Evolutionary conservation across 2,797 vertebrate genomes (phyloP).

Genomic region (Neosalanx taihuensis): DNA sequence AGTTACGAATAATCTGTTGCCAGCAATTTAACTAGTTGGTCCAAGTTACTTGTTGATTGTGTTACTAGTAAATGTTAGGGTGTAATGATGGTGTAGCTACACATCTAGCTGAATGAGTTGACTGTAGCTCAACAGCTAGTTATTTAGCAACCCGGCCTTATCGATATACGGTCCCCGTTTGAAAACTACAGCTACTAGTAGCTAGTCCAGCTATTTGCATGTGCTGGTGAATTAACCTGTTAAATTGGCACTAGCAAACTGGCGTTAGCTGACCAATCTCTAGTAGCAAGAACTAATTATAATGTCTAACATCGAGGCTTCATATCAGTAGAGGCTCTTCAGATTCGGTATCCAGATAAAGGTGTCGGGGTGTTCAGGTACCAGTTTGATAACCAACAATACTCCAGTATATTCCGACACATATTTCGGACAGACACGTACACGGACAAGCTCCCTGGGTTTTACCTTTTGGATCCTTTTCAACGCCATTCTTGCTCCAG

Average conservation of each 20-base stretch:
- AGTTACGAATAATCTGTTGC: too few species aligned
- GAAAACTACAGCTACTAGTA: not conserved
- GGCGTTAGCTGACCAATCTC: not conserved
- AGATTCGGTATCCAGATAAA: too few species aligned
- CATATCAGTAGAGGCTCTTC: too few species aligned
- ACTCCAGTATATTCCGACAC: not conserved
- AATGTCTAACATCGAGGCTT: not conserved
- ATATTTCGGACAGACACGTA: constrained; percentile 25
- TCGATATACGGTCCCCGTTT: not conserved
- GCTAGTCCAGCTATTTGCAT: not conserved
- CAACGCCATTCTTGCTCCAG: constrained; percentile 72
- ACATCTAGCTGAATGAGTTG: not conserved
- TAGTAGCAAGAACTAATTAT: not conserved
- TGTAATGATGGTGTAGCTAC: not conserved
- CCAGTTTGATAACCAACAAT: not conserved
- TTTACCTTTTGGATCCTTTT: constrained; percentile 81
- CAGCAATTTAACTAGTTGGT: not conserved
- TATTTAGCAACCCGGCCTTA: not conserved
- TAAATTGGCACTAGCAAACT: not conserved
- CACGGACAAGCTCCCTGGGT: constrained; percentile 16
- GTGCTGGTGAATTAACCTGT: not conserved
- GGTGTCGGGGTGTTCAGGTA: too few species aligned
- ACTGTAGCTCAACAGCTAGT: not conserved
- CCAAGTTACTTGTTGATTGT: not conserved
- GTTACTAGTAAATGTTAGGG: too few species aligned